Evolutionary conservation across 92 coral and sea anemone genomes (phyloP), one percentile per base, ranked within the genome.

Genomic region (Paragorgia papillata): DNA sequence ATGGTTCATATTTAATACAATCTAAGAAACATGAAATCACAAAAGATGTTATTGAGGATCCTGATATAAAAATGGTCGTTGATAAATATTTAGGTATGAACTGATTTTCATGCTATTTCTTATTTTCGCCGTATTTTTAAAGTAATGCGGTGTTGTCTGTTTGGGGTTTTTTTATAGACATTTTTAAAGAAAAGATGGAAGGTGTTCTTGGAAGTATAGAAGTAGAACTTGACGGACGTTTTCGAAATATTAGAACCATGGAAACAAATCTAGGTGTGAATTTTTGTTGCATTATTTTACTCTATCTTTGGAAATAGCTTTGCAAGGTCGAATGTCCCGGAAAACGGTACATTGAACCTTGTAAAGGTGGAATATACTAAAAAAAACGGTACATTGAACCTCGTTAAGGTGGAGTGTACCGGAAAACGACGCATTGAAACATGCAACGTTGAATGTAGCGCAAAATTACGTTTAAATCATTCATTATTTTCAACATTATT

Each of bases 141-240:
- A 21, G 61, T 3, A 55, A 3, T 55, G n/a, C n/a, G n/a, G n/a
- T n/a, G n/a, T n/a, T n/a, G n/a, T n/a, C n/a, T n/a, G n/a, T n/a
- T n/a, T n/a, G n/a, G n/a, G n/a, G n/a, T 24, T 67, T 56, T 55
- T 71, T 24, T 41, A 6, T 64, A 90, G 98, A 83, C 79, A 81
- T 88, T 25, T 81, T 94, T 89, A 85, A 91, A 32, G 92, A 89
- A 46, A 86, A 88, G 79, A 91, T 94, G 98, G 97, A 94, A 62
- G 97, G 90, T 55, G 85, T 79, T 8, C 86, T 94, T 25, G 98
- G 98, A 28, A 85, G 83, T 10, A 64, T 89, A 21, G 97, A 91
- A 22, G 96, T 91, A 39, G 98, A 94, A 55, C 90, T 94, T 9
- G 98, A 94, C 82, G 98, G 98, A 19, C 82, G 95, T 54, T 94